A percentile compares a stretch with the other conserved stretches of the same genome.
Conservation (phyloP, 1,140 invertebrate species). For the Dreissena rostriformis region DNA sequence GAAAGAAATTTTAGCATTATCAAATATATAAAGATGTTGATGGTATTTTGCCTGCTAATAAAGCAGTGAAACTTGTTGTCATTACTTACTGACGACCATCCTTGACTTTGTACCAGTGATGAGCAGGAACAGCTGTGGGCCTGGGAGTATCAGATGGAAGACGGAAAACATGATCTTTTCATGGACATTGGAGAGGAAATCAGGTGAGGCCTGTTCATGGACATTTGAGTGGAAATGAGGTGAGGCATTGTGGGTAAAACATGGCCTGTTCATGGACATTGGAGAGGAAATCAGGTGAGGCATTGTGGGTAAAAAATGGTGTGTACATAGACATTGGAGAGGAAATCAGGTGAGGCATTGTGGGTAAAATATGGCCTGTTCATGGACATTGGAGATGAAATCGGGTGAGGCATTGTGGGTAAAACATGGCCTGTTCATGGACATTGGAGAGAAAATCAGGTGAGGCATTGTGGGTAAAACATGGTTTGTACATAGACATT, state of each 20-base stretch:
- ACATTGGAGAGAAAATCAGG: neutral
- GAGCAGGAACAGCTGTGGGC: constrained; percentile 97
- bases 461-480: neutral
- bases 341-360: too few species aligned
- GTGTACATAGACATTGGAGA: too few species aligned
- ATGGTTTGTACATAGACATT: neutral
- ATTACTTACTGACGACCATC: neutral
- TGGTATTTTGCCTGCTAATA: too few species aligned
- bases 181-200: constrained; percentile 90
- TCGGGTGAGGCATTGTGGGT: constrained; percentile 81
- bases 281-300: too few species aligned
- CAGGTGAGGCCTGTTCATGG: constrained; percentile 72
- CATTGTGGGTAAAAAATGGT: too few species aligned
- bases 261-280: neutral
- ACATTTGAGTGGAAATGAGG: neutral
- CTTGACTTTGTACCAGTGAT: constrained; percentile 83
- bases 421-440: neutral
- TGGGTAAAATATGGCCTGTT: constrained; percentile 86
- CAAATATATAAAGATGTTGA: too few species aligned
- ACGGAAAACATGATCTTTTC: constrained; percentile 87
- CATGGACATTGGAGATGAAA: constrained; percentile 88
- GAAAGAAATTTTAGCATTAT: too few species aligned
- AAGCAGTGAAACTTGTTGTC: too few species aligned
- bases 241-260: neutral
- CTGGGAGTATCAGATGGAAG: constrained; percentile 95